Evolutionary conservation across 2,888 invertebrate species (phyloP), one percentile per base, ranked within the genome.

Genomic region (Creontiades dilutus): DNA sequence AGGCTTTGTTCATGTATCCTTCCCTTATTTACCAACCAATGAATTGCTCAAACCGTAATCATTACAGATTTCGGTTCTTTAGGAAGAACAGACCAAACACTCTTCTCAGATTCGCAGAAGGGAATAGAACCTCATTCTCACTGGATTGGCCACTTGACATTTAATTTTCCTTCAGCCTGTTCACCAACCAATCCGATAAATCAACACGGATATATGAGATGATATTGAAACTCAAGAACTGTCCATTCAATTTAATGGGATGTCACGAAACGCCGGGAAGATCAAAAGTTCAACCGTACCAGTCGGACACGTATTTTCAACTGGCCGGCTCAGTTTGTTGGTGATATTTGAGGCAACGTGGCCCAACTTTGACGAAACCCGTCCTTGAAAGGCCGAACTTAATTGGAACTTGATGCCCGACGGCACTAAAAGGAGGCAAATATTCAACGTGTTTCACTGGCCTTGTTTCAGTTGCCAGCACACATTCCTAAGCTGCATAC

Each of bases 381-480:
- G 68, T 68, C 68, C 68, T 68, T 68, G 68, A 68, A 23, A 68
- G 23, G 14, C 68, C 68, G 68, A 68, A 68, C 68, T 23, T 23
- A 68, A n/a, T 7, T 68, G 68, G 27, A 61, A 68, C 68, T 68
- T 68, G 68, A 68, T 68, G 23, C 23, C 23, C 68, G 68, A 23
- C 23, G 68, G 1, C 13, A 23, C 0, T 68, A 12, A 68, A 23
- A 68, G 23, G 68, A 37, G 68, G 68, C 4, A 9, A 23, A 23
- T 23, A 9, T 1, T 4, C 0, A 68, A 68, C 68, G 7, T 37
- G 37, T 37, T 7, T 23, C n/a, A 19, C 61, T 61, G 0, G 27
- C 27, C 47, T 80, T 37, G 93, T 68, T 68, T 68, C 12, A 7
- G 23, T 27, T 0, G 0, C 19, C 68, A 23, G 37, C 37, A 37